phyloP scores from a whole-genome alignment of 2,797 vertebrate species.

The Brachyrhaphis roseni region DNA sequence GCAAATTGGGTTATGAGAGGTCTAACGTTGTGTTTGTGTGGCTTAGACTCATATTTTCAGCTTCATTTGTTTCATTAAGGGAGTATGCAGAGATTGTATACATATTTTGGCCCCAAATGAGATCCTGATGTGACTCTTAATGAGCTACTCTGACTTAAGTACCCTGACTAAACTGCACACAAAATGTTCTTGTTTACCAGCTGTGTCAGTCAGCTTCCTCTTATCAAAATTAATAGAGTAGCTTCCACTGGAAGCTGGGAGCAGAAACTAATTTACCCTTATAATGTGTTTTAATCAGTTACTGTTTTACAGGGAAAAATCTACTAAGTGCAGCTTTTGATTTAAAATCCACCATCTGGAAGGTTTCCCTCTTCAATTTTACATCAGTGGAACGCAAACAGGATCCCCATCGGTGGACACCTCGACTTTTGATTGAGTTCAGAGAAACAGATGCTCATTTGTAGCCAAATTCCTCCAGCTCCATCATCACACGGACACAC shows the following conservation, averaged over 20 bases:
- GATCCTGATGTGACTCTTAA: conserved; percentile 28
- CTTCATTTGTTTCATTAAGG: conserved; percentile 43
- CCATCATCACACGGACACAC: conserved; percentile 40
- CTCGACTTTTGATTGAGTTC: conserved; percentile 68
- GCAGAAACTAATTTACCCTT: conserved; percentile 5
- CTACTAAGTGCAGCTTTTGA: conserved; percentile 21
- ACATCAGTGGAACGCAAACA: conserved; percentile 40
- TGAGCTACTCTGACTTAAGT: conserved; percentile 35
- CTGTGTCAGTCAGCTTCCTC: conserved; percentile 21
- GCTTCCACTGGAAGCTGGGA: conserved; percentile 5
- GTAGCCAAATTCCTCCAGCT: conserved; percentile 51
- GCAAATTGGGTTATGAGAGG: conserved; percentile 51
- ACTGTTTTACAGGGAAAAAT: conserved; percentile 23
- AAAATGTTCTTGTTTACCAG: conserved; percentile 16
- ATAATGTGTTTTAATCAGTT: conserved; percentile 34
- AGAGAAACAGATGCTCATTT: conserved; percentile 64
- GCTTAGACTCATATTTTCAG: conserved; percentile 22
- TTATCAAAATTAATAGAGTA: conserved; percentile 23
- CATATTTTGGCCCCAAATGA: conserved; percentile 20
- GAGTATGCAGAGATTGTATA: conserved; percentile 3
- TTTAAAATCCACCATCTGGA: conserved; percentile 27
- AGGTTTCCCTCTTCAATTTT: conserved; percentile 17
- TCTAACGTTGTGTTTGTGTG: conserved; percentile 42
- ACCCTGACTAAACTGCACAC: conserved; percentile 12
- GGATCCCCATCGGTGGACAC: conserved; percentile 51